Evolutionary conservation across 2,797 vertebrate genomes (phyloP), one percentile per base, ranked within the genome.

Genomic region (Serranus cabrilla): DNA sequence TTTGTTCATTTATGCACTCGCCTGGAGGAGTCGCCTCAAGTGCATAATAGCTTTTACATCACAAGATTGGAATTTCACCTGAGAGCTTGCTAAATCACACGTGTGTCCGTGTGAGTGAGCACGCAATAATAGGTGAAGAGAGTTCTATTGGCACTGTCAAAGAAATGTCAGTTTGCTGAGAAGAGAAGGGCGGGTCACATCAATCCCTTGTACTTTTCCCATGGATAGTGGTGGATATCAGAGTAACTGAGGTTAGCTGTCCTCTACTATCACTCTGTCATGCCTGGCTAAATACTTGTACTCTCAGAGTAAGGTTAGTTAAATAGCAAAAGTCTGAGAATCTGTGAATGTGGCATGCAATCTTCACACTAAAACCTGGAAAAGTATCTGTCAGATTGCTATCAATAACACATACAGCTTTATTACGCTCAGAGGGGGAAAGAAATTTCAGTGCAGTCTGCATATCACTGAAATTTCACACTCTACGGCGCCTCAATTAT

Each of bases 1-100:
- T 91, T 92, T 89, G 88, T 83, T 90, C 69, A 61, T 91, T 83
- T 73, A 66, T 52, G 65, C 56, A 45, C 66, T 81, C 40, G 62
- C 67, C 80, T 54, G 50, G 31, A 77, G 83, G 68, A 87, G 71
- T 16, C 55, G 56, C 74, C 71, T 67, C 56, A 58, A 81, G 76
- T 73, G 82, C 69, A 37, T 86, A 83, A 87, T 66, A 61, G 81
- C 80, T 75, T 89, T 82, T 74, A 67, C 51, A 21, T 81, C 70
- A 23, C 37, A 6, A 56, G 82, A 88, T 68, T 82, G 70, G 63
- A 80, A 89, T 84, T 88, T 82, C 62, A 86, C 69, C 78, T 67
- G 62, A 78, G 84, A 86, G 82, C 70, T 65, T 81, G 74, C 50
- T 76, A 81, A 87, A 87, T 88, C 80, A 80, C 85, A 86, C 4